Percentiles rank a stretch among this genome's conserved stretches.
Conservation (phyloP, 2,113 vertebrate genomes). For the Pionites leucogaster region DNA sequence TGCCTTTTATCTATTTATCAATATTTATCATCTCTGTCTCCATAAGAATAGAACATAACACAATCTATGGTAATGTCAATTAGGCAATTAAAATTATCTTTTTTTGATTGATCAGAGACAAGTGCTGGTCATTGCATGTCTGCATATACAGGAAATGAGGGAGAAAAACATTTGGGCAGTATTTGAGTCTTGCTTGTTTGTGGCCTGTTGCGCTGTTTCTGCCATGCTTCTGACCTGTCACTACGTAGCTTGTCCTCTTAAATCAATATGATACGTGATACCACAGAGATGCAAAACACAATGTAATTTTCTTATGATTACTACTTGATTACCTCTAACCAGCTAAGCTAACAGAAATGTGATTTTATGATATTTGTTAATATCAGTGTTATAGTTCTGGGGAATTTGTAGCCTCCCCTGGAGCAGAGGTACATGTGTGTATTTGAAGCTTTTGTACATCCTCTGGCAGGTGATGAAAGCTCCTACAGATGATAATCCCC, state of each 20-base stretch:
- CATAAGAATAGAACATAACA: neutral
- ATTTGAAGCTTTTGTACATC: slow-evolving; percentile 27
- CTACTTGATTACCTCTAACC: neutral
- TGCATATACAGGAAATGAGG: neutral
- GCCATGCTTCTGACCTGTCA: neutral
- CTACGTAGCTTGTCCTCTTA: neutral
- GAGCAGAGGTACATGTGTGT: neutral
- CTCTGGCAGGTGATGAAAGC: slow-evolving; percentile 67
- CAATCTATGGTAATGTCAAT: neutral
- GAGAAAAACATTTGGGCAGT: neutral
- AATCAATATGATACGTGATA: neutral
- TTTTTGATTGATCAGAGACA: too few relatives aligned
- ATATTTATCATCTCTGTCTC: neutral
- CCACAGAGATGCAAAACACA: neutral
- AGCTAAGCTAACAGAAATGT: neutral
- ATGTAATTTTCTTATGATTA: neutral
- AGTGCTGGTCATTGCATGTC: neutral
- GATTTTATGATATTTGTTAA: neutral
- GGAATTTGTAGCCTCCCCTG: neutral
- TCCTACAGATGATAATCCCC: slow-evolving; percentile 1
- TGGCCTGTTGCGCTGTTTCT: neutral
- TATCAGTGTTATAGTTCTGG: neutral
- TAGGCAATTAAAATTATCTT: neutral
- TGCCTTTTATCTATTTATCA: neutral
- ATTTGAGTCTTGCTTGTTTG: neutral